These are phyloP conservation scores for Drosophila tani DNA, from an alignment of 1,140 invertebrate species.

Conservation along the genomic window DNA sequence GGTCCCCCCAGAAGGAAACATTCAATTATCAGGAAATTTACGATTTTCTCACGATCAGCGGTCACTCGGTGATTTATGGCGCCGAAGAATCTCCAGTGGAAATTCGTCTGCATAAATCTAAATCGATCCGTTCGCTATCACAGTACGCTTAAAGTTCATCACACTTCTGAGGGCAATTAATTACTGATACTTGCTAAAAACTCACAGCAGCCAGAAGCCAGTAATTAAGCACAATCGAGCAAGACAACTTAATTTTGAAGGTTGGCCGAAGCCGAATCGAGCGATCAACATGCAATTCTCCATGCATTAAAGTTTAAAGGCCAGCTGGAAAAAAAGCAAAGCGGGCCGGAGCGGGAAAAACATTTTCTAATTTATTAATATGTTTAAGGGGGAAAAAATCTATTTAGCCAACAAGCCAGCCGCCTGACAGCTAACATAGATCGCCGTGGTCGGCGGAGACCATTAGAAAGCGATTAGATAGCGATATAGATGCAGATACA, in stretches of 20 bases:
- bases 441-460: slow-evolving; percentile 67
- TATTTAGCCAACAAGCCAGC: slow-evolving; percentile 75
- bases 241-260: slow-evolving; percentile 82
- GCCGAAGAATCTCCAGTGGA: slow-evolving; percentile 1
- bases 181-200: slow-evolving; percentile 51
- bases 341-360: slow-evolving; percentile 44
- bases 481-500: slow-evolving; percentile 75
- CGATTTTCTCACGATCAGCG: slow-evolving; percentile 44
- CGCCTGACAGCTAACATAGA: slow-evolving; percentile 78
- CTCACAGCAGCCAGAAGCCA: slow-evolving; percentile 27
- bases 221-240: slow-evolving; percentile 69
- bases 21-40: slow-evolving; percentile 20
- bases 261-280: slow-evolving; percentile 49
- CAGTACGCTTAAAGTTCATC: slow-evolving; percentile 72
- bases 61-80: slow-evolving; percentile 21
- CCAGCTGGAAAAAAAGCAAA: slow-evolving; percentile 37
- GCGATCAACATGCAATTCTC: slow-evolving; percentile 74
- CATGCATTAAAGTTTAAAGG: slow-evolving; percentile 78
- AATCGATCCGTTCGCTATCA: slow-evolving; percentile 57
- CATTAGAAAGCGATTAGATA: slow-evolving; percentile 83
- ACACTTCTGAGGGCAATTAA: slow-evolving; percentile 69
- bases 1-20: slow-evolving; percentile 10
- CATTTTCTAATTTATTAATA: slow-evolving; percentile 84
- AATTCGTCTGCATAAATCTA: slow-evolving; percentile 17
- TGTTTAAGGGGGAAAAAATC: slow-evolving; percentile 70